Percentiles rank a stretch among this genome's conserved stretches.
phyloP scores from a whole-genome alignment of 2,113 vertebrate genomes.

The Meles meles region DNA sequence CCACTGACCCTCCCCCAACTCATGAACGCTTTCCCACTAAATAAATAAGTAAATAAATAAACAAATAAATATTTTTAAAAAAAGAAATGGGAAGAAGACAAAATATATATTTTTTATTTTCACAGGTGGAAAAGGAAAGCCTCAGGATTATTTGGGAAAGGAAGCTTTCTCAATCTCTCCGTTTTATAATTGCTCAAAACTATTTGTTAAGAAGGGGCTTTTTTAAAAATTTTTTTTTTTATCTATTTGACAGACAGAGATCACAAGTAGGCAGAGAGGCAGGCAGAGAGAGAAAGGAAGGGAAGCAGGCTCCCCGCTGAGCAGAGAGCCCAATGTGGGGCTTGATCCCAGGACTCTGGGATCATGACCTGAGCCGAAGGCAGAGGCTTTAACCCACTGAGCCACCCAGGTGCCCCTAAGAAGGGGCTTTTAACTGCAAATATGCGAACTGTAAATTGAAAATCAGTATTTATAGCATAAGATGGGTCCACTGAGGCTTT shows the following conservation, averaged over 20 bases:
- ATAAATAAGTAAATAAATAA: not conserved
- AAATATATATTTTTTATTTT: not conserved
- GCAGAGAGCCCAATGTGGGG: too few relatives aligned
- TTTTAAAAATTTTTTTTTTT: too few relatives aligned
- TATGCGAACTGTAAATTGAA: not conserved
- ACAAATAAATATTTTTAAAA: not conserved
- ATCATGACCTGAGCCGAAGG: too few relatives aligned
- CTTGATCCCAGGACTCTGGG: too few relatives aligned
- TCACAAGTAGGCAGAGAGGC: too few relatives aligned
- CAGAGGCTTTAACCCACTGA: too few relatives aligned
- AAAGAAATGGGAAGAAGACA: not conserved
- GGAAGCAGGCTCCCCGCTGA: too few relatives aligned
- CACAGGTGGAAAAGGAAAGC: not conserved
- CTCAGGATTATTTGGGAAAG: not conserved
- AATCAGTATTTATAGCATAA: not conserved
- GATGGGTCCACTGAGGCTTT: not conserved
- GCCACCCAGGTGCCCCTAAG: too few relatives aligned
- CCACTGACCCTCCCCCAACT: not conserved
- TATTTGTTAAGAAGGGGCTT: not conserved
- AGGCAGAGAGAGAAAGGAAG: too few relatives aligned
- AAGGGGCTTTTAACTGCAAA: not conserved
- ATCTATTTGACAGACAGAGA: too few relatives aligned
- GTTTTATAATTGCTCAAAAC: not conserved
- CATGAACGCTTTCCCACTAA: not conserved
- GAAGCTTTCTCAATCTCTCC: not conserved